Base-by-base conservation (phyloP, 2,888 invertebrate genomes). In the Polylopha cassiicola region DNA sequence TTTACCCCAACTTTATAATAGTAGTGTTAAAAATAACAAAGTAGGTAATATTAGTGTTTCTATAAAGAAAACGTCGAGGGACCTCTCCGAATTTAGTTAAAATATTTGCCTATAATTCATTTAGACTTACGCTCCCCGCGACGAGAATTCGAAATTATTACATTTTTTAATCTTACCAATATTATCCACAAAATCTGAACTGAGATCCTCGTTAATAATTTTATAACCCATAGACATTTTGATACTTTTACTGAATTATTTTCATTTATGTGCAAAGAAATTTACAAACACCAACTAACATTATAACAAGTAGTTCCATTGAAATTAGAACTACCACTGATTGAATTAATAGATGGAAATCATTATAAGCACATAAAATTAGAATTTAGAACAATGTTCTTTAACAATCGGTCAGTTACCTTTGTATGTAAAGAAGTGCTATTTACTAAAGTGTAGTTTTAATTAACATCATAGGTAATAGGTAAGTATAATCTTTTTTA, bases 341-440 rank as follows among this genome's bases (percentile, higher is more conserved):
- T 41, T 20, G n/a, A 23, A 41, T 2, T 18, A 5, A 8, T 11
- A n/a, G 9, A 22, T 13, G 6, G 10, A 11, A 6, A 29, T 8
- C 18, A 9, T 29, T 27, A 14, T 41, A 30, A 36, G n/a, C 18
- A 14, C 14, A 18, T 17, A 8, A 13, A 28, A 33, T 43, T 43
- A 24, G 34, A 17, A 10, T 20, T 22, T 22, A 16, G n/a, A 31
- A 31, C n/a, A n/a, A n/a, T n/a, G n/a, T 22, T 31, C 9, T 16
- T 22, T 28, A 27, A 31, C 26, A 21, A 15, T 7, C 20, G 34
- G 29, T 16, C 23, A 29, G 9, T 43, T 13, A 2, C 28, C 26
- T 43, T 38, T 39, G 38, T 43, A 33, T 43, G 37, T 33, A 37
- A 15, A 15, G 10, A 24, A 34, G 29, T 24, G 7, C 6, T 10